Conservation (phyloP, 37 sponge, comb jelly and placozoan genomes). For the Oopsacas minuta region DNA sequence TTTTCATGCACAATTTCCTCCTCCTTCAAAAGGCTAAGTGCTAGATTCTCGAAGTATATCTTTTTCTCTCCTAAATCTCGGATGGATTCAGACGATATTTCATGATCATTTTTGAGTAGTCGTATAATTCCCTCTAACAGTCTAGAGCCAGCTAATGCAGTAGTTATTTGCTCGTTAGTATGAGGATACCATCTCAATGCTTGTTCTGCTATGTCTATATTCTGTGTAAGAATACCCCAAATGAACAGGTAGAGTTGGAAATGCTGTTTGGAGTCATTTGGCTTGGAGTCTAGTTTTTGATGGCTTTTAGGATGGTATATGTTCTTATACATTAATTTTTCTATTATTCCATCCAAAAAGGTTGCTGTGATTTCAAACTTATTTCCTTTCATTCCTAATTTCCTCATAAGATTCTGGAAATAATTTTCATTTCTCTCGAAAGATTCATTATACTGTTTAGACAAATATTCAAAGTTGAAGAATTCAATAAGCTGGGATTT, state of each 20-base stretch:
- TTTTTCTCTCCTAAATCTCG: not conserved
- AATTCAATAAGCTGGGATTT: not conserved
- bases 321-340: not conserved
- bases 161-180: not conserved
- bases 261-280: not conserved
- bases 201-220: not conserved
- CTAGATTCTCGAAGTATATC: not conserved
- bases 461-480: not conserved
- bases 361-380: not conserved
- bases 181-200: not conserved
- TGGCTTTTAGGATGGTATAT: not conserved
- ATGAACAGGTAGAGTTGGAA: not conserved
- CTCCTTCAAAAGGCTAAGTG: not conserved
- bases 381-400: not conserved
- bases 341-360: not conserved
- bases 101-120: conserved; percentile 5
- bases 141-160: not conserved
- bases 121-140: not conserved
- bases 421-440: not conserved
- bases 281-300: not conserved
- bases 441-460: not conserved
- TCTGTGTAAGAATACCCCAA: not conserved
- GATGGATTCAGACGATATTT: not conserved
- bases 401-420: not conserved
- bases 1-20: not conserved